Evolutionary conservation across 2,113 vertebrate species (phyloP), one percentile per base, ranked within the genome.

Genomic region (Conger conger): DNA sequence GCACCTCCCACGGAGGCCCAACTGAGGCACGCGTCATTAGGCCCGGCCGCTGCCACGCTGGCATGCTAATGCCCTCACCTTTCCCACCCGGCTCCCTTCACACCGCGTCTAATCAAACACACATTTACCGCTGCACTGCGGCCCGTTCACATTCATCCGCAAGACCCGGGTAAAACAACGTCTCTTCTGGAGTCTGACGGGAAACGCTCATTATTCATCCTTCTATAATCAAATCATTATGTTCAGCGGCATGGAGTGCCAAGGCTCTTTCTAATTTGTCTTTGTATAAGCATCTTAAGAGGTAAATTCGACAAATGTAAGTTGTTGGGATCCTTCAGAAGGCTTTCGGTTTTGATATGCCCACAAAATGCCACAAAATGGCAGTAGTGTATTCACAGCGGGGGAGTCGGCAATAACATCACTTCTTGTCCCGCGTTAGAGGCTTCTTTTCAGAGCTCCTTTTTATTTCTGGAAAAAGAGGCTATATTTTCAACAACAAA

Each of bases 91-190:
- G 57, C 76, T 38, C 86, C 38, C 83, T 80, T 86, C 83, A 84
- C 79, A 68, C 60, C 53, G 53, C 27, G 45, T 38, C 36, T 76
- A 84, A 87, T 86, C 85, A 88, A 84, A 84, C 84, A 88, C 53
- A 20, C n/a, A 83, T 68, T 86, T 84, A 87, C 60, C 83, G 54
- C n/a, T 60, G 68, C 45, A 53, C 36, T 73, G 35, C 30, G 35
- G 40, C 40, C 6, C 8, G n/a, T 50, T 76, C 80, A 76, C 16
- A 53, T 79, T 88, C 78, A 85, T 87, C 77, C 78, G 33, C 63
- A 27, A 17, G 15, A 42, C 82, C 76, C 16, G 76, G 63, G 27
- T 63, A 36, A 86, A 33, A 85, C 73, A 81, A 83, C 63, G 45
- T 50, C 30, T 16, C 57, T 76, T 82, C 42, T 77, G 85, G 23